phyloP scores from a whole-genome alignment of 2,888 invertebrate genomes.

The Platyscelio sp. region DNA sequence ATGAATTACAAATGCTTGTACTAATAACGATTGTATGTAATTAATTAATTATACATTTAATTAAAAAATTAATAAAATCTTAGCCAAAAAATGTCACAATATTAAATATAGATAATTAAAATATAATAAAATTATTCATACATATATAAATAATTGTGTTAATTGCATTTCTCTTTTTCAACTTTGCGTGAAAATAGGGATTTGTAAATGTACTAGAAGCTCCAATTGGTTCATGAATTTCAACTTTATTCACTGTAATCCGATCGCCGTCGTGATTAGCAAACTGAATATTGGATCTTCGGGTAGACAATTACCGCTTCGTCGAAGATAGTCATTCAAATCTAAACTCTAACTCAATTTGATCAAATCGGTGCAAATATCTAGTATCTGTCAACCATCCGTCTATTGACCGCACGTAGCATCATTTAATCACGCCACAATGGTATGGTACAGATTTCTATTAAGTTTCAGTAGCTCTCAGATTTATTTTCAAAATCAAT shows the following conservation, averaged over 20 bases:
- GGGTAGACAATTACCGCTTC: slow-evolving; percentile 27
- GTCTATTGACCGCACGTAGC: slow-evolving; percentile 39
- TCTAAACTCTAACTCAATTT: slow-evolving; percentile 58
- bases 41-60: too few species aligned
- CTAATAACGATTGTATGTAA: too few species aligned
- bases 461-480: slow-evolving; percentile 60
- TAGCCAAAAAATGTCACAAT: too few species aligned
- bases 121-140: too few species aligned
- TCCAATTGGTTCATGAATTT: slow-evolving; percentile 8
- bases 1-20: too few species aligned
- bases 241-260: slow-evolving; percentile 13
- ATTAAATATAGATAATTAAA: too few species aligned
- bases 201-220: too few species aligned
- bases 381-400: slow-evolving; percentile 56
- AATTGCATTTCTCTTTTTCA: too few species aligned
- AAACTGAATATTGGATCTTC: slow-evolving; percentile 47
- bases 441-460: slow-evolving; percentile 57
- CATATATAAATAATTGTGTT: too few species aligned
- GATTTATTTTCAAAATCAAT: too few species aligned
- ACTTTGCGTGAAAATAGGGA: too few species aligned
- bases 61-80: too few species aligned
- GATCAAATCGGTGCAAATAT: slow-evolving; percentile 52
- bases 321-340: slow-evolving; percentile 42
- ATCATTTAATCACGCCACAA: slow-evolving; percentile 54
- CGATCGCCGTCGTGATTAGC: slow-evolving; percentile 27